These are phyloP conservation scores for Graphium colonna DNA, from an alignment of 2,888 invertebrate genomes.

Conservation along the genomic window DNA sequence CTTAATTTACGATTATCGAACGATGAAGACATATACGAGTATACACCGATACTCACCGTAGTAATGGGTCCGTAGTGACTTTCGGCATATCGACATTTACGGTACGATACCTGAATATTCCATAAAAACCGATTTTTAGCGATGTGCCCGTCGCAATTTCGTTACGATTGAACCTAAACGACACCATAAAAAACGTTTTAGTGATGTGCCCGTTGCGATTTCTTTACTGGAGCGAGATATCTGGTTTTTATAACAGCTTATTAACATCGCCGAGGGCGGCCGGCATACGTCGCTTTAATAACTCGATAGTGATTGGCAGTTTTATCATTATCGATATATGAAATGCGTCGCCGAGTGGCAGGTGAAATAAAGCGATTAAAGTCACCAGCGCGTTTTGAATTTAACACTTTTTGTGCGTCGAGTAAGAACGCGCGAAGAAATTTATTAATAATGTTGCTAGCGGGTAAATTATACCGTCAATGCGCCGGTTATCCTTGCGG, in stretches of 20 bases:
- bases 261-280: conserved; percentile 28
- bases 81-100: conserved; percentile 58
- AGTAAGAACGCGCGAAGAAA: conserved; percentile 7
- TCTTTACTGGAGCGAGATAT: too few relatives aligned
- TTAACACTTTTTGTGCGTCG: conserved; percentile 35
- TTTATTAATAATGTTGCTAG: conserved; percentile 60
- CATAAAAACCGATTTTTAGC: conserved; percentile 29
- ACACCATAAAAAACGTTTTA: not conserved
- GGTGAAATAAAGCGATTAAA: conserved; percentile 63
- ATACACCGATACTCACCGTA: conserved; percentile 48
- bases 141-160: not conserved
- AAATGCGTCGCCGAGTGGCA: conserved; percentile 45
- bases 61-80: conserved; percentile 45
- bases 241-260: conserved; percentile 46
- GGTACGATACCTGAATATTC: conserved; percentile 46
- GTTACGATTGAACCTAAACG: not conserved
- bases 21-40: conserved; percentile 58
- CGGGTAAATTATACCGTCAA: conserved; percentile 43
- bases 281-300: conserved; percentile 38
- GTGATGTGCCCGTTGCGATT: not conserved
- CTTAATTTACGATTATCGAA: conserved; percentile 73
- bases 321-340: conserved; percentile 61
- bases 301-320: conserved; percentile 49
- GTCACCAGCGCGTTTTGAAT: conserved; percentile 42
- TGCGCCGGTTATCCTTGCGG: conserved; percentile 54